Evolutionary conservation across 2,888 invertebrate genomes (phyloP).

Genomic region (Augiades crinisus): DNA sequence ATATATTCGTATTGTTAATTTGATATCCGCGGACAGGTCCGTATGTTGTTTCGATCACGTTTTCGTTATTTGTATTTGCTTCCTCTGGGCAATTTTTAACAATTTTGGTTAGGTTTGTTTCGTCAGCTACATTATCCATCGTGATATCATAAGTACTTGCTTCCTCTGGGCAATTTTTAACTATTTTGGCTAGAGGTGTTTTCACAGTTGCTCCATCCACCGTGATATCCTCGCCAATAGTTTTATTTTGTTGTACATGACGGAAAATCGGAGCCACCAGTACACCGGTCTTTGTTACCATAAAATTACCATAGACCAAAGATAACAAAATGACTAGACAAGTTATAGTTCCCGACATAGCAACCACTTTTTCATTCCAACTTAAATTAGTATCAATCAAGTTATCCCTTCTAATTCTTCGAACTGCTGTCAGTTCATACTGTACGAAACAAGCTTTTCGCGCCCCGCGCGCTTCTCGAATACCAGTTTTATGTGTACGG

Average conservation of each 20-base stretch:
- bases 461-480: not conserved
- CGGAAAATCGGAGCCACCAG: not conserved
- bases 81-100: not conserved
- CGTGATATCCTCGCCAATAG: not conserved
- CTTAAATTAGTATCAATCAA: not conserved
- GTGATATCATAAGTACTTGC: no score
- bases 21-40: conserved; percentile 47
- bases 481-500: not conserved
- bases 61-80: not conserved
- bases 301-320: not conserved
- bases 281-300: not conserved
- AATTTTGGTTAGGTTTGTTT: not conserved
- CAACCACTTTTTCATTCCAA: conserved; percentile 7
- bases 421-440: not conserved
- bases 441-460: not conserved
- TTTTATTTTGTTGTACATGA: not conserved
- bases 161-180: not conserved
- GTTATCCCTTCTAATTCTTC: not conserved
- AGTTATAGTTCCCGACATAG: not conserved
- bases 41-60: conserved; percentile 42
- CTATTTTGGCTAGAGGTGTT: not conserved
- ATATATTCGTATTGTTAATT: conserved; percentile 41
- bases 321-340: conserved; percentile 4
- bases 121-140: not conserved
- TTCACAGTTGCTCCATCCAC: not conserved